Percentiles rank a stretch among this genome's conserved stretches.
These are phyloP conservation scores for Galemys pyrenaicus DNA, from an alignment of 2,113 vertebrate genomes.

Conservation along the genomic window DNA sequence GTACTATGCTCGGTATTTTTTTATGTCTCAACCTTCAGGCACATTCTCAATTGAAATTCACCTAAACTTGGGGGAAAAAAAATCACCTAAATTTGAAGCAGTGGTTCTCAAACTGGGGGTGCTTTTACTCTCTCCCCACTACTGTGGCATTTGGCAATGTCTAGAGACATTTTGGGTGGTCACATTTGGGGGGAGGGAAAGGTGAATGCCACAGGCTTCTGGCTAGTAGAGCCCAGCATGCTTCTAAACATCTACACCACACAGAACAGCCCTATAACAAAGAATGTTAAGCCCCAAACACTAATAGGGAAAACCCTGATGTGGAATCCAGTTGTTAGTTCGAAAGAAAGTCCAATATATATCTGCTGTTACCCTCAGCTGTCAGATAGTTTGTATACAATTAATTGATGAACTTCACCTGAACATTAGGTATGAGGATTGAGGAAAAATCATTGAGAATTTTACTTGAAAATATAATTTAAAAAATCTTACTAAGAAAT, in stretches of 20 bases:
- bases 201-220: neutral
- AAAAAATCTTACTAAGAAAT: too few relatives aligned
- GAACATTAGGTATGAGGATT: neutral
- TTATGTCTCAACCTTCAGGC: neutral
- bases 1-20: neutral
- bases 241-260: accelerated
- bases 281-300: neutral
- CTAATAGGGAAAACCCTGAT: too few relatives aligned
- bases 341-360: accelerated
- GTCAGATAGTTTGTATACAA: neutral
- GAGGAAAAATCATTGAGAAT: neutral
- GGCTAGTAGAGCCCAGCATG: neutral
- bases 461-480: neutral
- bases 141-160: neutral
- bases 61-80: neutral
- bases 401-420: neutral
- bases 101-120: neutral
- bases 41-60: neutral
- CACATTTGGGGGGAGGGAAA: too few relatives aligned
- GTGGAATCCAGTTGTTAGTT: neutral
- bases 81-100: neutral
- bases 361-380: neutral
- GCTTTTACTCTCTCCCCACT: too few relatives aligned
- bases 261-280: neutral
- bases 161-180: neutral